Evolutionary conservation across 2,113 vertebrate species (phyloP).

Genomic region (Tauraco erythrolophus): DNA sequence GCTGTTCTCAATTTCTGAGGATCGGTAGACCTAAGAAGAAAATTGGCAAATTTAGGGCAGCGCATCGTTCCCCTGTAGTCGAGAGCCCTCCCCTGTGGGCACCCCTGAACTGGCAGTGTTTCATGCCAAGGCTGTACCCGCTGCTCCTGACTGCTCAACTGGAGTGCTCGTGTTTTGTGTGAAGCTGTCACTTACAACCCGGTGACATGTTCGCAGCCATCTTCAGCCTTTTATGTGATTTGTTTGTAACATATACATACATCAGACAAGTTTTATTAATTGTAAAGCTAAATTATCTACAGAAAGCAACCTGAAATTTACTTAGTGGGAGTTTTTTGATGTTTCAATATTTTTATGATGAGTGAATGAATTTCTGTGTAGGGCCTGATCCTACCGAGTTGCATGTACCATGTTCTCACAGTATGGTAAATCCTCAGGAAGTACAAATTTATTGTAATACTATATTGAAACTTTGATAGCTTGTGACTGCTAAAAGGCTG

Average conservation of each 20-base stretch:
- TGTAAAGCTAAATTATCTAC: background rate
- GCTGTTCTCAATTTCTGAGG: background rate
- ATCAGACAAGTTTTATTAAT: background rate
- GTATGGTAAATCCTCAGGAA: background rate
- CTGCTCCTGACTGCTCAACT: background rate
- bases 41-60: background rate
- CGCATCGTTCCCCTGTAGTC: fast-evolving
- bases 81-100: background rate
- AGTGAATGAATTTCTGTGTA: background rate
- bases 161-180: fast-evolving
- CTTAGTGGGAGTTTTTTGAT: background rate
- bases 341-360: background rate
- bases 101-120: background rate
- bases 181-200: background rate
- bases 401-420: fast-evolving
- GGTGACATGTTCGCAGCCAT: background rate
- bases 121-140: background rate
- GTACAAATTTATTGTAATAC: background rate
- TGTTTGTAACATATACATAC: background rate
- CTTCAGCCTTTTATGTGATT: background rate
- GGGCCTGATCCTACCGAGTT: background rate
- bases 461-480: background rate
- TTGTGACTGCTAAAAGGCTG: background rate
- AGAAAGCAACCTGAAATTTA: background rate
- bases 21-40: background rate